Evolutionary conservation across 2,797 vertebrate species (phyloP).

Genomic region (Ibycter americanus): DNA sequence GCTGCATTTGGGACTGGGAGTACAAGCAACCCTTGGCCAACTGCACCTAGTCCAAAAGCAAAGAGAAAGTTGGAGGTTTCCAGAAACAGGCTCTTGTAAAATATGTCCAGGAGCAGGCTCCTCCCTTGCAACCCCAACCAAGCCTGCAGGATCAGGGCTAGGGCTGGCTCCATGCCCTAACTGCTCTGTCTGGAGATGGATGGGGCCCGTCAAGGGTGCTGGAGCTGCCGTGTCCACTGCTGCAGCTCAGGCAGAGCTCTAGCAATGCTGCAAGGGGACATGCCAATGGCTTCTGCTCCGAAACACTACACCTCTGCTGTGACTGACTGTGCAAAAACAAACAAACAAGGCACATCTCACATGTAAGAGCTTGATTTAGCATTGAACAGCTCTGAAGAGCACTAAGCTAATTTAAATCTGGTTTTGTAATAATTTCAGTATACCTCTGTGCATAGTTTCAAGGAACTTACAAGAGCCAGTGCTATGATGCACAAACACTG

Average conservation of each 20-base stretch:
- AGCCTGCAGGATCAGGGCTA: accelerated
- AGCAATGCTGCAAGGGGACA: background rate
- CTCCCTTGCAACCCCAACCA: background rate
- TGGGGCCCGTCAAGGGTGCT: background rate
- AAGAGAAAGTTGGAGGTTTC: background rate
- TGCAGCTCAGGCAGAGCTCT: background rate
- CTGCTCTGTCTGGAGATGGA: background rate
- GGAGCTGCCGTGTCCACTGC: accelerated
- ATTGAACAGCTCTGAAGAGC: background rate
- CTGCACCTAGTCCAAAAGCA: background rate
- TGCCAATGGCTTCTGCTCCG: background rate
- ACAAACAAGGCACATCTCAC: background rate
- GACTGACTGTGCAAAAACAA: background rate
- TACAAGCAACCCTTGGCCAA: background rate
- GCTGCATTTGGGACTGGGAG: background rate
- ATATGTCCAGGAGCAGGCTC: background rate
- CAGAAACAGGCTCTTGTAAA: background rate
- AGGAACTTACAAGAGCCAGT: background rate
- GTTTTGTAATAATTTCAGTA: background rate
- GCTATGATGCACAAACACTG: background rate
- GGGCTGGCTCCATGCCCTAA: background rate
- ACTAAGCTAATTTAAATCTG: background rate
- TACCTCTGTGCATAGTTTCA: background rate
- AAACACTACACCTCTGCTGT: background rate
- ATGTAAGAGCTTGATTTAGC: background rate